Evolutionary conservation across 2,797 vertebrate genomes (phyloP), one percentile per base, ranked within the genome.

Genomic region (Centroberyx gerrardi): DNA sequence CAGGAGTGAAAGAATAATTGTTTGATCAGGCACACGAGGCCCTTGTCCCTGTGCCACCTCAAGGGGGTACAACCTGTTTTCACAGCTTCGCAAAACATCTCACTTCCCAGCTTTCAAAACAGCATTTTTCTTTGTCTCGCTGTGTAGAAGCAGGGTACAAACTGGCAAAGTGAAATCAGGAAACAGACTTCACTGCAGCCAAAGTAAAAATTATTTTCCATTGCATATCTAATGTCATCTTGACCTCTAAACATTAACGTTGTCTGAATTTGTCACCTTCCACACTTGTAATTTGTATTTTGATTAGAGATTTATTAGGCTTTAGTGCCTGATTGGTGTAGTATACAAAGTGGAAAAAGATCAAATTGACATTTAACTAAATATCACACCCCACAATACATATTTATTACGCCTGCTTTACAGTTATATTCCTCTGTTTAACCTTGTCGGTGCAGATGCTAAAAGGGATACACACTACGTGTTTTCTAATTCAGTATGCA

Each of bases 151-250:
- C 27, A 55, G 10, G 14, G 9, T 60, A 4, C 5, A 18, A 62
- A 28, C 31, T 44, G 55, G 14, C 52, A 3, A 42, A 27, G 15
- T 55, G 22, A 56, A 71, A 42, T 62, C 18, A 13, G 53, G 22
- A 1, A 15, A 59, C 55, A 68, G 44, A 63, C 69, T 77, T 29
- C 72, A 44, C 66, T 72, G 63, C 66, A 36, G 28, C 63, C 5
- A 63, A 72, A 56, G 70, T 59, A 52, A 53, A 77, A 77, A 74
- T 71, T 61, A 62, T 33, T 68, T 60, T 61, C 9, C n/a, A 59
- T 29, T 0, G 9, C 4, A 62, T 51, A n/a, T 27, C 17, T 68
- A n/a, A 53, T 68, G n/a, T 33, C 13, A 8, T 48, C 4, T 55
- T 38, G 13, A 14, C 31, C 7, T 14, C 49, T 48, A 62, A 56